Percentiles rank a stretch among this genome's conserved stretches.
phyloP scores from a whole-genome alignment of 2,888 invertebrate species.

The Linnaemya tessellans region DNA sequence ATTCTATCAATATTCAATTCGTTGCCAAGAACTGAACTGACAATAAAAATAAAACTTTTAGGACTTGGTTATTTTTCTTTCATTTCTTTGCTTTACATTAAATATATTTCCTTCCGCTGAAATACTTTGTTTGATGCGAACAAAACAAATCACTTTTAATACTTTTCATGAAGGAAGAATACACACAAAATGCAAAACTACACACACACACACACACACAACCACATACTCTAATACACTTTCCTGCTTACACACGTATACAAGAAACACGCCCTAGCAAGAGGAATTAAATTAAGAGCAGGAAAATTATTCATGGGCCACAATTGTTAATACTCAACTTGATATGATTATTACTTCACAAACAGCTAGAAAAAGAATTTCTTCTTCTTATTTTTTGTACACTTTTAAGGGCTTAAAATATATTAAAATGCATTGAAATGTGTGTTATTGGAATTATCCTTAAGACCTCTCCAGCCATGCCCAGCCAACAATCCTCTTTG shows the following conservation, averaged over 20 bases:
- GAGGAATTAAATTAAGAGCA: slow-evolving; percentile 10
- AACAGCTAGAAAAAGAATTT: not conserved
- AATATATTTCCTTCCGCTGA: slow-evolving; percentile 40
- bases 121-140: slow-evolving; percentile 52
- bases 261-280: not conserved
- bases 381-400: not conserved
- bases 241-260: not conserved
- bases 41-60: slow-evolving; percentile 15
- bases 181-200: not conserved
- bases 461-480: not conserved
- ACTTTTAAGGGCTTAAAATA: slow-evolving; percentile 1
- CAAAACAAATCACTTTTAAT: slow-evolving; percentile 67
- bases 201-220: not conserved
- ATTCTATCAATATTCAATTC: slow-evolving; percentile 30
- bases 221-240: not conserved
- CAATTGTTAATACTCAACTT: not conserved
- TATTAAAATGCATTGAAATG: not conserved
- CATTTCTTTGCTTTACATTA: slow-evolving; percentile 17
- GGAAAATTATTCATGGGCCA: slow-evolving; percentile 8
- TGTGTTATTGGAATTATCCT: not conserved
- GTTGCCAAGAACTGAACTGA: slow-evolving; percentile 49
- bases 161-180: not conserved
- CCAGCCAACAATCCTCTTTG: not conserved
- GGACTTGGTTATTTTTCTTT: not conserved
- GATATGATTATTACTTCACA: not conserved